Base-by-base conservation (phyloP, 2,888 invertebrate species). In the Ceraclea dissimilis region DNA sequence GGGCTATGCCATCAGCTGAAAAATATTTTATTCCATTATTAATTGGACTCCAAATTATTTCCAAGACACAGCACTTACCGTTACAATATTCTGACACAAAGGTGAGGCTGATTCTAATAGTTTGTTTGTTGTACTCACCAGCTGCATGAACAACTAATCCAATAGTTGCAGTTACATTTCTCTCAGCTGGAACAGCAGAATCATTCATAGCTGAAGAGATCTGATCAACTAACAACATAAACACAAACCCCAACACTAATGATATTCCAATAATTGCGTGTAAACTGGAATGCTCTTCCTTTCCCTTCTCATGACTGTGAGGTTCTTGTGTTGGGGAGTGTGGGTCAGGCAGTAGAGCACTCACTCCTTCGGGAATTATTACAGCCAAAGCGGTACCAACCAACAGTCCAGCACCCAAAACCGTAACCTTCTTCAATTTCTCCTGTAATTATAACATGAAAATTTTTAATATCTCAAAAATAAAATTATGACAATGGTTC, bases 141-240 rank as follows among this genome's bases (percentile, higher is more conserved):
- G 98, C 98, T 1, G 99, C 97, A 70, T 99, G 99, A 0, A 99
- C 98, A 0, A 99, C 95, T 2, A 99, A 75, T 0, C 99, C 99
- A 1, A 99, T 78, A 0, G 99, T 99, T 0, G 98, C 96, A 0
- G 97, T 97, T 44, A 94, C 83, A 65, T 89, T 90, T 64, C 83
- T 82, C 65, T 88, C 87, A 0, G 78, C 72, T 0, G 81, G 81
- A 59, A 79, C 80, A 6, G 75, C 74, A 52, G 83, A 78, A 64
- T 85, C 84, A 34, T 74, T 79, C 58, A 73, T 77, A 4, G 75
- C 67, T 1, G 81, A 73, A 0, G 82, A 81, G 65, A 83, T 68
- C 69, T 99, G 96, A 71, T 99, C 99, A 1, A 99, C 88, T 11
- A 99, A 71, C 62, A 99, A 79, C 99, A 99, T 99, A 69, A 98